Evolutionary conservation across 2,888 invertebrate species (phyloP).

Genomic region (Philonicus albiceps): DNA sequence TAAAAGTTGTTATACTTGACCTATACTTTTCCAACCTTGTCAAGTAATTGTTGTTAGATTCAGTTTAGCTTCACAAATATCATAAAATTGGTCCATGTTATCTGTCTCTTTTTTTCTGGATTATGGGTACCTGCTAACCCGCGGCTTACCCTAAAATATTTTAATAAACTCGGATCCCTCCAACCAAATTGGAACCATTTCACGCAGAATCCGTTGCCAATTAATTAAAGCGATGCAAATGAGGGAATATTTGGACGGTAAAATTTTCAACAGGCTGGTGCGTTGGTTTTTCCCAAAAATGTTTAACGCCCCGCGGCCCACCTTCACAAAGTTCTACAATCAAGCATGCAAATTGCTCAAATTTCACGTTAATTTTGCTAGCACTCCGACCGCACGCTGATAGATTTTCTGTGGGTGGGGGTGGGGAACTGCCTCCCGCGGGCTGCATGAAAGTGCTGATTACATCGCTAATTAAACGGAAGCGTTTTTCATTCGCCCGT

Average conservation of each 20-base stretch:
- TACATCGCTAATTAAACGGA: not conserved
- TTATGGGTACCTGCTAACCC: not conserved
- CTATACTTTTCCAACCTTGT: too few species aligned
- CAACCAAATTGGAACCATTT: not conserved
- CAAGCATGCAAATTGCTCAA: constrained; percentile 11
- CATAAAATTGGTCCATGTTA: too few species aligned
- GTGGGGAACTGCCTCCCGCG: not conserved
- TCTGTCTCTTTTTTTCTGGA: not conserved
- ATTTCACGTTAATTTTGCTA: not conserved
- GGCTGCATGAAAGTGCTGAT: not conserved
- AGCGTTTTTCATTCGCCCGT: not conserved
- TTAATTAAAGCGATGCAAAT: not conserved
- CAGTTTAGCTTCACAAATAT: too few species aligned
- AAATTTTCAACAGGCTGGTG: not conserved
- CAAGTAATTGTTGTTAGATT: too few species aligned
- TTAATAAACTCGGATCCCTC: not conserved
- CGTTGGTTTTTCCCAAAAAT: not conserved
- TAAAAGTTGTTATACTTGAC: too few species aligned
- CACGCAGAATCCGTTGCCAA: not conserved
- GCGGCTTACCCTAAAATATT: not conserved
- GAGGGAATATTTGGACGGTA: not conserved
- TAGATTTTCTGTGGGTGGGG: not conserved
- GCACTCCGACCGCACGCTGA: not conserved
- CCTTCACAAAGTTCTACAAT: not conserved
- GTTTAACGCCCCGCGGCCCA: not conserved